Conservation (phyloP, 2,113 vertebrate species). For the Laticauda colubrina region DNA sequence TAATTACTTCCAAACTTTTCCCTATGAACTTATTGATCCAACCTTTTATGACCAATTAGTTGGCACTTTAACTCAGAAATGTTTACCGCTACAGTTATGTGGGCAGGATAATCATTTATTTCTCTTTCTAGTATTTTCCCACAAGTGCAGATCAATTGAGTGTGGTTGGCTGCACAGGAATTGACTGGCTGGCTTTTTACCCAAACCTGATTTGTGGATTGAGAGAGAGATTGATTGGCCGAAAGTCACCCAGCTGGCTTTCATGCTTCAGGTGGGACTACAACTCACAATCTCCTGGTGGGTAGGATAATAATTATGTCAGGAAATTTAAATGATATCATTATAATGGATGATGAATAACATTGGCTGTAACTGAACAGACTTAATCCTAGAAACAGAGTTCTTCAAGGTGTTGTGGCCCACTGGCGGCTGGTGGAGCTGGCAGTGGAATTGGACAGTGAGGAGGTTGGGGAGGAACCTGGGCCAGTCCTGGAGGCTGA, state of each 20-base stretch:
- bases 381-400: neutral
- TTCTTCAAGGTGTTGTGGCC: neutral
- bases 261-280: neutral
- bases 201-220: neutral
- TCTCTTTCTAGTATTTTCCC: neutral
- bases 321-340: constrained; percentile 1
- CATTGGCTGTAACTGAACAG: neutral
- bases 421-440: no score
- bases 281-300: neutral
- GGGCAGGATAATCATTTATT: constrained; percentile 1
- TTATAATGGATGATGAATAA: constrained; percentile 2
- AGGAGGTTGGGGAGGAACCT: no score
- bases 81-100: constrained; percentile 1
- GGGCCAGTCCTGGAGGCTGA: no score
- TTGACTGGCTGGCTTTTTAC: neutral
- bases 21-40: constrained; percentile 10
- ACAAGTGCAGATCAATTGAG: neutral
- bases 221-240: neutral
- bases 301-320: constrained; percentile 4
- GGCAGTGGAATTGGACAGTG: no score
- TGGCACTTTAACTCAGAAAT: constrained; percentile 7
- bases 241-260: neutral
- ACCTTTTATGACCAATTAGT: constrained; percentile 9
- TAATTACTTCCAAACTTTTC: constrained; percentile 10
- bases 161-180: neutral